Evolutionary conservation across 2,113 vertebrate genomes (phyloP), one percentile per base, ranked within the genome.

Genomic region (Xyliphius kryptos): DNA sequence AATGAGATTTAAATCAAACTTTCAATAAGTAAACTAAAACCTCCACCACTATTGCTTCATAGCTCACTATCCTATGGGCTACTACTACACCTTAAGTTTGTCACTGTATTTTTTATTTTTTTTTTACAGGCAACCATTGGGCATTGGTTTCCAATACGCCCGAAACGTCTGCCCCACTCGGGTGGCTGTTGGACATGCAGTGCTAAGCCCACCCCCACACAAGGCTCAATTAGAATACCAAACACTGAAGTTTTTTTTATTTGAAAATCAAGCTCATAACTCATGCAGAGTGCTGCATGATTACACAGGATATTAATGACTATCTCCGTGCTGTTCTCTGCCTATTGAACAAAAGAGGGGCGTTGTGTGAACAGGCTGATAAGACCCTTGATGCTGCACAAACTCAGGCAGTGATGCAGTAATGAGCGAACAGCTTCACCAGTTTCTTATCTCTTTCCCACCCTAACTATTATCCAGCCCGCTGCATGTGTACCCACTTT

Each of bases 281-380:
- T 71, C 61, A 71, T 68, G 19, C 40, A 22, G 32, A 36, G 60
- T 10, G 14, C 61, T 61, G 60, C 68, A 61, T 53, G 61, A 74
- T 74, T 61, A 63, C 50, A 56, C 68, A 53, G 61, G 65, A 68
- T 74, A 74, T 74, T 74, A 74, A 68, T 38, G 49, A 14, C 43
- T 15, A 46, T 56, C 56, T 68, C 40, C 37, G 13, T 20, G 36
- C 44, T 61, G 56, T 68, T n/a, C n/a, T n/a, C n/a, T n/a, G n/a
- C n/a, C n/a, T n/a, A n/a, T n/a, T 14, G 13, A 67, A 74, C 68
- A 74, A 70, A 70, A 68, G 51, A 32, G 26, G 26, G 26, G 26
- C 26, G 7, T 32, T 6, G 26, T 32, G 26, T 32, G 26, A 65
- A 56, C 65, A 65, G 61, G 21, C 63, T 12, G 65, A 71, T 70